A percentile compares a stretch with the other conserved stretches of the same genome.
Evolutionary conservation across 2,113 vertebrate genomes (phyloP).

Genomic region (Petaurus breviceps): DNA sequence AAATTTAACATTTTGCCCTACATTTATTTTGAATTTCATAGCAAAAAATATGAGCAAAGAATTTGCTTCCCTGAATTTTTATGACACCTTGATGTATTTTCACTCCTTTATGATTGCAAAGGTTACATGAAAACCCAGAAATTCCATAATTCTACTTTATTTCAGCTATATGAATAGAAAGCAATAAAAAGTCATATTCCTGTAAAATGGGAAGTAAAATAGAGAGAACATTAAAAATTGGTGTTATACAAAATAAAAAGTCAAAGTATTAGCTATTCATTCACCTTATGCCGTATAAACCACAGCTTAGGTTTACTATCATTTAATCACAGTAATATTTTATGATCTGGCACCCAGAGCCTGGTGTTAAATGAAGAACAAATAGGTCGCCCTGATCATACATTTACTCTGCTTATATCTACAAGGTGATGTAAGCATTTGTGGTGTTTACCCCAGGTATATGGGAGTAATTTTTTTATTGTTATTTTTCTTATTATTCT

Average conservation of each 20-base stretch:
- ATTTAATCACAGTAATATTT: slow-evolving; percentile 27
- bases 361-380: slow-evolving; percentile 18
- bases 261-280: neutral
- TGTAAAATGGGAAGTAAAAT: slow-evolving; percentile 54
- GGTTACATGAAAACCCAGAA: slow-evolving; percentile 33
- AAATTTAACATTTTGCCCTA: slow-evolving; percentile 39
- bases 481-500: neutral
- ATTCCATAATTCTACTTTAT: slow-evolving; percentile 51
- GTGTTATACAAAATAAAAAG: slow-evolving; percentile 42
- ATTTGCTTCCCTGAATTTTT: slow-evolving; percentile 58
- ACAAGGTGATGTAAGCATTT: neutral
- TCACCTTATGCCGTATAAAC: slow-evolving; percentile 16
- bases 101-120: slow-evolving; percentile 50
- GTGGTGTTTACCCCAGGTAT: neutral
- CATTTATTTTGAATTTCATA: slow-evolving; percentile 55
- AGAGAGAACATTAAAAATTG: slow-evolving; percentile 18
- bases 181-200: slow-evolving; percentile 22
- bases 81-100: slow-evolving; percentile 55
- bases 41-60: slow-evolving; percentile 9
- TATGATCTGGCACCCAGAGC: neutral
- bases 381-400: neutral
- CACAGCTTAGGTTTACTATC: slow-evolving; percentile 16
- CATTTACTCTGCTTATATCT: neutral
- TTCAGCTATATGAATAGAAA: slow-evolving; percentile 35
- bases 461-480: neutral